Conservation (phyloP, 2,113 vertebrate genomes). For the Lathamus discolor region DNA sequence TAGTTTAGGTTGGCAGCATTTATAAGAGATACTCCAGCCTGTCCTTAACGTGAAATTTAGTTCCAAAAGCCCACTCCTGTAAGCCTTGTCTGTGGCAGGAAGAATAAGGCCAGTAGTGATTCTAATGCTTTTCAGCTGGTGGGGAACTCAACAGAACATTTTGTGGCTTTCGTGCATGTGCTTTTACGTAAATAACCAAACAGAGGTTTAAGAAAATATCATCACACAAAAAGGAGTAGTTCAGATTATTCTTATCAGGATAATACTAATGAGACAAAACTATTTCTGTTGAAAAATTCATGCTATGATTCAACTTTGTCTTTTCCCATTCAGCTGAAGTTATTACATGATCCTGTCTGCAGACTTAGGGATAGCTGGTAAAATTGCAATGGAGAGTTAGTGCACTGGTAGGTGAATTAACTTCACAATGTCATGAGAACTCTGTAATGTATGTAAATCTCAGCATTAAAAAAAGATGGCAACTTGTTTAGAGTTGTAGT, state of each 20-base stretch:
- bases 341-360: not conserved
- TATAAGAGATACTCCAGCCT: not conserved
- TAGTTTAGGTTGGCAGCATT: not conserved
- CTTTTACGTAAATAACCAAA: not conserved
- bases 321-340: not conserved
- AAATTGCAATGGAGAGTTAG: not conserved
- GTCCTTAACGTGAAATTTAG: not conserved
- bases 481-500: not conserved
- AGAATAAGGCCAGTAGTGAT: not conserved
- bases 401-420: not conserved
- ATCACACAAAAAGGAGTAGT: not conserved
- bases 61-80: not conserved
- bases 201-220: not conserved
- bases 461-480: rapidly evolving
- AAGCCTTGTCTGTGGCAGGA: not conserved
- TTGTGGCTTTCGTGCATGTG: not conserved
- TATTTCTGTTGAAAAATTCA: not conserved
- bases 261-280: not conserved
- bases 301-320: not conserved
- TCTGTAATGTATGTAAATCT: not conserved
- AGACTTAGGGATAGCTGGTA: not conserved
- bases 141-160: not conserved
- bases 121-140: not conserved
- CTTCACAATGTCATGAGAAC: not conserved
- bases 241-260: not conserved